A percentile compares a stretch with the other conserved stretches of the same genome.
Conservation (phyloP, 2,797 vertebrate species). For the Girardinus metallicus region DNA sequence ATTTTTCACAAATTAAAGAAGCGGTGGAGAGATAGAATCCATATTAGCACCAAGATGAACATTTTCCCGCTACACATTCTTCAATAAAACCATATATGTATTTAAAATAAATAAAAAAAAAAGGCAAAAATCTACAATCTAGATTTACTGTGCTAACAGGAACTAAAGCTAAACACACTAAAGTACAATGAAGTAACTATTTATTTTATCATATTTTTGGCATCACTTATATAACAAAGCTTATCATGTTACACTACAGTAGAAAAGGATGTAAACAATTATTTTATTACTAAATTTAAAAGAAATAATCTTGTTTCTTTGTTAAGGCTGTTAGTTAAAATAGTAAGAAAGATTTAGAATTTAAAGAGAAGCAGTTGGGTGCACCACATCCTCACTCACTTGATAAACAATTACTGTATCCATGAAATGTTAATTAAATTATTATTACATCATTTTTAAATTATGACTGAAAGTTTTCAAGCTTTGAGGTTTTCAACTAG, state of each 20-base stretch:
- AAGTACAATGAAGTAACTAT: background rate
- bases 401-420: background rate
- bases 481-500: background rate
- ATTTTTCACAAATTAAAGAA: background rate
- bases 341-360: background rate
- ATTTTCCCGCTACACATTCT: background rate
- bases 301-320: background rate
- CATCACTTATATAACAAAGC: background rate
- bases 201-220: background rate
- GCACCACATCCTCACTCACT: background rate
- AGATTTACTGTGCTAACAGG: background rate
- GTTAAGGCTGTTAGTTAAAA: background rate
- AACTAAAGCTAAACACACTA: background rate
- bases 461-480: background rate
- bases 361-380: background rate
- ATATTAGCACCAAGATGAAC: background rate
- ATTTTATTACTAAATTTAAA: background rate
- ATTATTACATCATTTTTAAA: background rate
- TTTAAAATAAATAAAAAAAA: background rate
- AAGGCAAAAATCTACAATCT: background rate
- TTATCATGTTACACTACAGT: background rate
- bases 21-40: background rate
- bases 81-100: background rate
- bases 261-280: background rate
- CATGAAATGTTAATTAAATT: background rate